phyloP scores from a whole-genome alignment of 2,113 vertebrate species.

The Leiothrix lutea region DNA sequence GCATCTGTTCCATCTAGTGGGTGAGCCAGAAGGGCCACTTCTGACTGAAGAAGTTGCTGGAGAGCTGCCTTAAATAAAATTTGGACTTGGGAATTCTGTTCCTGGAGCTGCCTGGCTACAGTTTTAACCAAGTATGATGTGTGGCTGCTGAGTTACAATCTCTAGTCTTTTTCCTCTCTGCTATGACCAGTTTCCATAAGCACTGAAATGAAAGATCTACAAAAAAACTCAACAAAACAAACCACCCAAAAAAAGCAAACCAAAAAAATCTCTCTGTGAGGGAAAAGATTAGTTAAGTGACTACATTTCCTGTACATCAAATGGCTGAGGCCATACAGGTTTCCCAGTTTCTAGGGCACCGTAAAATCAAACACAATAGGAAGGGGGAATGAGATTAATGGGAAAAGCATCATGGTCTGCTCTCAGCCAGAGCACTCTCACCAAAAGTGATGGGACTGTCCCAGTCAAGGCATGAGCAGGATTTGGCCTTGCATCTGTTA shows the following conservation, averaged over 20 bases:
- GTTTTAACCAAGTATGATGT: neutral
- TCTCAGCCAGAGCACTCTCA: neutral
- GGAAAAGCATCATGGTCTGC: neutral
- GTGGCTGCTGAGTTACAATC: neutral
- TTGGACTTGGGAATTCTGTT: neutral
- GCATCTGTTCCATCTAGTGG: neutral
- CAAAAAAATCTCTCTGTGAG: neutral
- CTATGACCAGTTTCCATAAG: neutral
- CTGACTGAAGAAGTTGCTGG: neutral
- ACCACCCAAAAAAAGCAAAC: neutral
- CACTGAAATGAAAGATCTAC: neutral
- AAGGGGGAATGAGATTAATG: neutral
- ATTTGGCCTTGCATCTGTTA: conserved; percentile 15
- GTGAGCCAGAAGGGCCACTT: neutral
- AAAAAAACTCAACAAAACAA: neutral
- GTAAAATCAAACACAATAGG: neutral
- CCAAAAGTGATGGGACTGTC: neutral
- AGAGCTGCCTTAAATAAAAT: neutral
- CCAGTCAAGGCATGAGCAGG: neutral
- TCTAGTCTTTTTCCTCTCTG: neutral
- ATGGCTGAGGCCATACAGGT: neutral
- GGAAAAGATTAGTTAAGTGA: neutral
- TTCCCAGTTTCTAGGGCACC: neutral
- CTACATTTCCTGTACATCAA: conserved; percentile 12
- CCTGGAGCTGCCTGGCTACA: neutral